These are phyloP conservation scores for Platalea minor DNA, from an alignment of 2,797 vertebrate species.

Conservation along the genomic window DNA sequence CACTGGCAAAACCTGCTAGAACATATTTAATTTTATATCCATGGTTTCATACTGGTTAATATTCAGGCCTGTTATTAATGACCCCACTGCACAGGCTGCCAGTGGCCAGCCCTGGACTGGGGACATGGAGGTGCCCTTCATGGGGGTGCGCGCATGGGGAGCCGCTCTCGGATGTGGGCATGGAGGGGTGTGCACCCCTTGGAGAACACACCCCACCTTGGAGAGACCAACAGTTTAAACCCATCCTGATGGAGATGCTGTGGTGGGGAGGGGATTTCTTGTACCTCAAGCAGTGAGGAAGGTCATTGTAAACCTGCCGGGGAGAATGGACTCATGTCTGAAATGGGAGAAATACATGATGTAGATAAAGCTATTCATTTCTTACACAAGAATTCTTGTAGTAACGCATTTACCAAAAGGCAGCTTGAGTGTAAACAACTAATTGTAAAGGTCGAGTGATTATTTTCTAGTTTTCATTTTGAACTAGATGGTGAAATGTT, in stretches of 20 bases:
- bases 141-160: fast-evolving
- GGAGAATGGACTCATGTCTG: background rate
- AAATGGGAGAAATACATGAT: background rate
- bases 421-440: slow-evolving; percentile 40
- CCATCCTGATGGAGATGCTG: background rate
- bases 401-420: background rate
- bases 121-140: fast-evolving
- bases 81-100: background rate
- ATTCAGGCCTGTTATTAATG: background rate
- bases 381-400: background rate
- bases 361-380: background rate
- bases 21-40: background rate
- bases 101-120: background rate
- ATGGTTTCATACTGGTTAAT: background rate
- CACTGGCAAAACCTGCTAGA: background rate
- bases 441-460: slow-evolving; percentile 22
- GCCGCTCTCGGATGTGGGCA: background rate
- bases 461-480: slow-evolving; percentile 61
- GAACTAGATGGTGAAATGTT: slow-evolving; percentile 49
- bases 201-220: background rate
- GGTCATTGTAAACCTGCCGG: background rate
- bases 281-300: background rate
- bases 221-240: background rate
- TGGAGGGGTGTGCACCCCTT: background rate
- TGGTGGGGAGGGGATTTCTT: background rate